Percentiles rank a stretch among this genome's conserved stretches.
Evolutionary conservation across 1,140 invertebrate species (phyloP).

Genomic region (Oscheius sp.): DNA sequence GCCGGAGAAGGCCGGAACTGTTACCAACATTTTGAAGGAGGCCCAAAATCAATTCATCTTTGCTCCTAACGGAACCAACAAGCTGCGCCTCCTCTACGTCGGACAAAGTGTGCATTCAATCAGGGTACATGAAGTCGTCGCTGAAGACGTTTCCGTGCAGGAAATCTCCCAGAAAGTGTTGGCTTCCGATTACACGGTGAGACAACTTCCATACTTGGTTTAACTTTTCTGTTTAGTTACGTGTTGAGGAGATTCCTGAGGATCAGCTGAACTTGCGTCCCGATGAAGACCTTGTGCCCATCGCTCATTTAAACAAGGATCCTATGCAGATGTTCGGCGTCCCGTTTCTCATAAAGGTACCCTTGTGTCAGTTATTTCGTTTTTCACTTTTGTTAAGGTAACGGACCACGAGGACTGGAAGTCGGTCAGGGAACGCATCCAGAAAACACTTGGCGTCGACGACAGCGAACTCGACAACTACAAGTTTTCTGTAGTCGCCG

Average conservation of each 20-base stretch:
- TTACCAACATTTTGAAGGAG: slow-evolving; percentile 85
- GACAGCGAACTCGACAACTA: slow-evolving; percentile 96
- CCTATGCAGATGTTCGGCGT: slow-evolving; percentile 94
- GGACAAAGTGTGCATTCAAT: slow-evolving; percentile 22
- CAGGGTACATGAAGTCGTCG: slow-evolving; percentile 41
- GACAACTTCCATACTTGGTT: slow-evolving; percentile 63
- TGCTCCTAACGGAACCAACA: slow-evolving; percentile 71
- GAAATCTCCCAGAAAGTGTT: slow-evolving; percentile 38
- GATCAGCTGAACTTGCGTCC: slow-evolving; percentile 77
- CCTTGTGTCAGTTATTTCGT: neutral
- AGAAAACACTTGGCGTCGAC: slow-evolving; percentile 85
- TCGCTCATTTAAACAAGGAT: slow-evolving; percentile 96
- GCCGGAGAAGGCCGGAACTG: slow-evolving; percentile 80
- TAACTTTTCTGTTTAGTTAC: slow-evolving; percentile 67
- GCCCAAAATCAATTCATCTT: slow-evolving; percentile 85
- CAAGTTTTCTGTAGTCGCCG: slow-evolving; percentile 81
- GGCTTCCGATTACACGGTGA: slow-evolving; percentile 50
- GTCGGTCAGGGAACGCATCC: slow-evolving; percentile 83
- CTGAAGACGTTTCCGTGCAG: slow-evolving; percentile 21
- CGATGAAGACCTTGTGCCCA: slow-evolving; percentile 86
- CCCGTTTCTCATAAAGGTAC: slow-evolving; percentile 89
- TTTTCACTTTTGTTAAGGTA: slow-evolving; percentile 4
- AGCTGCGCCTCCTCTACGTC: slow-evolving; percentile 67
- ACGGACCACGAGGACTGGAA: slow-evolving; percentile 77
- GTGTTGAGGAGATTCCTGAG: slow-evolving; percentile 90